These are phyloP conservation scores for Papilio demoleus DNA, from an alignment of 2,888 invertebrate genomes.

Conservation along the genomic window DNA sequence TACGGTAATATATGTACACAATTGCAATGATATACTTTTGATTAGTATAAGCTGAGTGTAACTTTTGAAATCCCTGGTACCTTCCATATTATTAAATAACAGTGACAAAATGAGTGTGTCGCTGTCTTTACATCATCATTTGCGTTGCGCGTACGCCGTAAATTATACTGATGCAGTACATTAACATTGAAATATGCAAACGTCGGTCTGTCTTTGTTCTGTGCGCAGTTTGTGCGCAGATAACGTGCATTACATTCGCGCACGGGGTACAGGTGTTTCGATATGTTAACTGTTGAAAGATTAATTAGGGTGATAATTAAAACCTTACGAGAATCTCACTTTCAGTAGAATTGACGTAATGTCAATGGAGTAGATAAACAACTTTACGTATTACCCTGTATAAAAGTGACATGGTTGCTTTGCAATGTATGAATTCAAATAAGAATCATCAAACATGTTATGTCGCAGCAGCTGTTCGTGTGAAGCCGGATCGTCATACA, in stretches of 20 bases:
- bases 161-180: constrained; percentile 40
- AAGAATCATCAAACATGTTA: background rate
- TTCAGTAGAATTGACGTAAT: background rate
- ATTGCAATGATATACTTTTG: background rate
- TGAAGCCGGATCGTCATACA: constrained; percentile 1
- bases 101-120: constrained; percentile 1
- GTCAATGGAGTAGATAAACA: background rate
- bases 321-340: background rate
- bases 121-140: constrained; percentile 26
- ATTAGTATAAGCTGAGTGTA: too few species aligned
- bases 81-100: background rate
- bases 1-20: background rate
- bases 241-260: constrained; percentile 15
- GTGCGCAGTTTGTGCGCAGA: constrained; percentile 29
- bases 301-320: constrained; percentile 22
- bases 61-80: too few species aligned
- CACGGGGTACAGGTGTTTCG: constrained; percentile 22
- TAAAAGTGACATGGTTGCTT: too few species aligned
- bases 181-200: constrained; percentile 36
- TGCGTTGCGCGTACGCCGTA: constrained; percentile 36
- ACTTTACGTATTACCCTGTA: background rate
- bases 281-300: constrained; percentile 6
- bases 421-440: background rate
- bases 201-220: constrained; percentile 35
- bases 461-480: constrained; percentile 5